Evolutionary conservation across 2,797 vertebrate genomes (phyloP), one percentile per base, ranked within the genome.

Genomic region (Phoxinus dragarum): DNA sequence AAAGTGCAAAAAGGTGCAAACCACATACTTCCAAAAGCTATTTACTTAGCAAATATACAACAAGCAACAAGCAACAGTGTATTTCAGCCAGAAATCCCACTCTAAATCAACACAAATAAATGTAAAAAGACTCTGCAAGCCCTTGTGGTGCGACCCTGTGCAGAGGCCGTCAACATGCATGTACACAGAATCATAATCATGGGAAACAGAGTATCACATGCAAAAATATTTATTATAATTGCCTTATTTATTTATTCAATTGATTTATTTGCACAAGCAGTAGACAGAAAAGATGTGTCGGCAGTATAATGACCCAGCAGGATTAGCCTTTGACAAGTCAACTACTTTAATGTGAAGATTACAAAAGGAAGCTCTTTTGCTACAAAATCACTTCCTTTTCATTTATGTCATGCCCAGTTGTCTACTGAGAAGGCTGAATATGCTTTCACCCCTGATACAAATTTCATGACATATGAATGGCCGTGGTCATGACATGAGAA

Each of bases 311-410:
- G 17, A 34, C 42, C 59, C 78, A 66, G 27, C 42, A 67, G 78
- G 61, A 34, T 67, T 49, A 67, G 27, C n/a, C 78, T 49, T 80
- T 66, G 59, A 66, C 34, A 47, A 80, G 27, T 31, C 40, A 80
- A 80, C 59, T 47, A 59, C 17, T 80, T 49, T 47, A 47, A 19
- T 49, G 19, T 67, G 59, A 80, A 80, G 17, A 80, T 49, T 36
- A 67, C 77, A 47, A 80, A 67, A 80, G 10, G 64, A 42, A 61
- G 14, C 71, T 88, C 76, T 16, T 31, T 31, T 79, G 14, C 7
- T 44, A 36, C 17, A 66, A 67, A 47, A 80, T 66, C 10, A 12
- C 3, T 49, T 67, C 17, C 16, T 67, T 49, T 17, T 67, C 27
- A 21, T 80, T 66, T 67, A 67, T 80, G 77, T 49, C 61, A 67